These are phyloP conservation scores for Patella ulyssiponensis DNA, from an alignment of 2,888 invertebrate species.

Conservation along the genomic window DNA sequence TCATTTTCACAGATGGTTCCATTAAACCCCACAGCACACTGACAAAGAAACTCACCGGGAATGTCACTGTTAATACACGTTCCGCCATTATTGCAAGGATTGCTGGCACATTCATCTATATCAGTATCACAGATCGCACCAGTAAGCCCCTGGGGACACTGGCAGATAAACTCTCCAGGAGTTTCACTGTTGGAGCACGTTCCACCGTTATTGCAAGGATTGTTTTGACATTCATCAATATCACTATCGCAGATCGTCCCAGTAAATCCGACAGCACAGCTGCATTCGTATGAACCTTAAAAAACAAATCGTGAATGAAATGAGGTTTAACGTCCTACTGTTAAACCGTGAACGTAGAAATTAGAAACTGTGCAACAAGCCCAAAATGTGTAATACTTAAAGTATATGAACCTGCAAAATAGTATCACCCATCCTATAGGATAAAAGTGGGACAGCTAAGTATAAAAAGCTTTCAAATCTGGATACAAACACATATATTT, in stretches of 20 bases:
- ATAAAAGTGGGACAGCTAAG: too few species aligned
- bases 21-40: conserved; percentile 98
- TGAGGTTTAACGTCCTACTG: too few species aligned
- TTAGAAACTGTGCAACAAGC: too few species aligned
- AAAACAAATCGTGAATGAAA: not conserved
- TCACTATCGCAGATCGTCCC: conserved; percentile 29
- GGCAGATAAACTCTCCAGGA: conserved; percentile 38
- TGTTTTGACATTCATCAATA: conserved; percentile 23
- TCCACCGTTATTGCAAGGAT: conserved; percentile 1
- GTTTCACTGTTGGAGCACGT: conserved; percentile 11
- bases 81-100: conserved; percentile 79
- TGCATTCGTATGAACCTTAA: not conserved
- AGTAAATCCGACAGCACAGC: not conserved
- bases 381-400: too few species aligned
- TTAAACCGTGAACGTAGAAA: too few species aligned
- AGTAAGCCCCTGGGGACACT: conserved; percentile 44
- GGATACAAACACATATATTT: too few species aligned
- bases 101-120: conserved; percentile 92
- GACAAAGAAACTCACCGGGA: conserved; percentile 91
- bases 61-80: conserved; percentile 88
- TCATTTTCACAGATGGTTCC: conserved; percentile 94
- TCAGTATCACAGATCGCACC: conserved; percentile 83
- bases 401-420: too few species aligned
- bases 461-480: too few species aligned
- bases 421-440: too few species aligned